Evolutionary conservation across 1,140 invertebrate genomes (phyloP).

Genomic region (Hormaphis cornu): DNA sequence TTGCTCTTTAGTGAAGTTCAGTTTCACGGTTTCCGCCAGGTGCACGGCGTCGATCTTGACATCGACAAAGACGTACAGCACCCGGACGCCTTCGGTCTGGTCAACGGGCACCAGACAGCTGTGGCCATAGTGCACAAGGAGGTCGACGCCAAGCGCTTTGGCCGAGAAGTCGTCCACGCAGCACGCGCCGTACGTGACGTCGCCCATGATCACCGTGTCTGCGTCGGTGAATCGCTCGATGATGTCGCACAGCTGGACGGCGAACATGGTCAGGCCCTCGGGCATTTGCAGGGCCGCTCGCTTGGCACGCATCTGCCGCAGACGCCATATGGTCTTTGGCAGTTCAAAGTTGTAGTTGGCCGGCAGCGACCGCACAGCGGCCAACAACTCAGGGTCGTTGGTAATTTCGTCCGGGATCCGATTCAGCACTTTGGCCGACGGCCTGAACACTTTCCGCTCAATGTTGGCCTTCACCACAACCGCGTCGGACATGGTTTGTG

Average conservation of each 20-base stretch:
- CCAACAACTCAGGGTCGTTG: conserved; percentile 64
- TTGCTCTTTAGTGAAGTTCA: conserved; percentile 61
- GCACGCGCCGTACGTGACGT: conserved; percentile 98
- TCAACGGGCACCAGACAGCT: conserved; percentile 95
- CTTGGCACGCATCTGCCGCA: conserved; percentile 68
- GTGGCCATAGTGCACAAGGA: conserved; percentile 96
- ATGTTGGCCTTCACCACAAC: conserved; percentile 66
- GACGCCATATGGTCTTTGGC: conserved; percentile 95
- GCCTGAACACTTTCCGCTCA: conserved; percentile 65
- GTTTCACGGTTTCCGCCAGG: conserved; percentile 79
- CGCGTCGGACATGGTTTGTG: conserved; percentile 37
- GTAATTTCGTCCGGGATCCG: conserved; percentile 77
- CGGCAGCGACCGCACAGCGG: conserved; percentile 67
- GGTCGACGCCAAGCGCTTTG: conserved; percentile 75
- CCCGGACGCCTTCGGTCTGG: conserved; percentile 76
- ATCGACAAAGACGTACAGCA: conserved; percentile 94
- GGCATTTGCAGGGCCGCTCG: conserved; percentile 93
- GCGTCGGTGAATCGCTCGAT: conserved; percentile 85
- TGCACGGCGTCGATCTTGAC: conserved; percentile 86
- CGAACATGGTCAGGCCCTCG: conserved; percentile 86
- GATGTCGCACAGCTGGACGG: conserved; percentile 88
- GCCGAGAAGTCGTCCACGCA: conserved; percentile 98
- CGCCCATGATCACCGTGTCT: conserved; percentile 92
- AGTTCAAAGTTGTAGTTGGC: conserved; percentile 98
- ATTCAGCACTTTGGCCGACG: conserved; percentile 55